Percentiles rank a stretch among this genome's conserved stretches.
Evolutionary conservation across 2,797 vertebrate species (phyloP).

Genomic region (Capromys pilorides): DNA sequence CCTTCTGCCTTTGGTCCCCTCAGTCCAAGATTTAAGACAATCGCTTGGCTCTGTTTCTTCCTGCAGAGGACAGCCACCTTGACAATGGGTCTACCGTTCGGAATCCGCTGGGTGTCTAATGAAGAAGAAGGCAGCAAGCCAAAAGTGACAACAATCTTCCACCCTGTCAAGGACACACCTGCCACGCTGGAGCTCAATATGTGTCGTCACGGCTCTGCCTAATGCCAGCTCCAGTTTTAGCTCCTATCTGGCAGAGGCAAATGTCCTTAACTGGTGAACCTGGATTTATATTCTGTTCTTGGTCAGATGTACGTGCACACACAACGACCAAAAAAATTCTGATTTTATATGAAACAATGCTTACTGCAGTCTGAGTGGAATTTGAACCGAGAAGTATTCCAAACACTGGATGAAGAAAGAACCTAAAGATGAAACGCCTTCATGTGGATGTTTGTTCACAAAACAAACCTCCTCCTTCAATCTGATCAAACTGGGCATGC

Average conservation of each 20-base stretch:
- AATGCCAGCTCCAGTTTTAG: constrained; percentile 36
- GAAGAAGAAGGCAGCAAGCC: neutral
- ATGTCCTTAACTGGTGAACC: neutral
- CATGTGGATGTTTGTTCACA: neutral
- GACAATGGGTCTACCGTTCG: constrained; percentile 1
- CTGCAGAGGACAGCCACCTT: constrained; percentile 12
- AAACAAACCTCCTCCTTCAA: neutral
- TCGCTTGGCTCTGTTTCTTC: constrained; percentile 27
- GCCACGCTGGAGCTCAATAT: neutral
- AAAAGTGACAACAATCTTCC: constrained; percentile 13
- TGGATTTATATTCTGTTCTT: constrained; percentile 8
- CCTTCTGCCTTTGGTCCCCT: neutral
- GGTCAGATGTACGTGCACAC: neutral
- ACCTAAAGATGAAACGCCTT: constrained; percentile 32
- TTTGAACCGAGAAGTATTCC: neutral
- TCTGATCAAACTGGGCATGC: neutral
- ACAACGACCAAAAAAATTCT: neutral
- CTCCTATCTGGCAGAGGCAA: constrained; percentile 22
- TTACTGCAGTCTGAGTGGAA: neutral
- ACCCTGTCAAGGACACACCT: constrained; percentile 69
- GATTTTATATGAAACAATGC: constrained; percentile 25
- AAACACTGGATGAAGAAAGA: constrained; percentile 3
- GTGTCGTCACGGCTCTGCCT: neutral
- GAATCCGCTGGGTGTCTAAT: constrained; percentile 18
- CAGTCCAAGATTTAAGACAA: neutral